Percentiles rank a stretch among this genome's conserved stretches.
These are phyloP conservation scores for Botia kubotai DNA, from an alignment of 2,797 vertebrate genomes.

Conservation along the genomic window DNA sequence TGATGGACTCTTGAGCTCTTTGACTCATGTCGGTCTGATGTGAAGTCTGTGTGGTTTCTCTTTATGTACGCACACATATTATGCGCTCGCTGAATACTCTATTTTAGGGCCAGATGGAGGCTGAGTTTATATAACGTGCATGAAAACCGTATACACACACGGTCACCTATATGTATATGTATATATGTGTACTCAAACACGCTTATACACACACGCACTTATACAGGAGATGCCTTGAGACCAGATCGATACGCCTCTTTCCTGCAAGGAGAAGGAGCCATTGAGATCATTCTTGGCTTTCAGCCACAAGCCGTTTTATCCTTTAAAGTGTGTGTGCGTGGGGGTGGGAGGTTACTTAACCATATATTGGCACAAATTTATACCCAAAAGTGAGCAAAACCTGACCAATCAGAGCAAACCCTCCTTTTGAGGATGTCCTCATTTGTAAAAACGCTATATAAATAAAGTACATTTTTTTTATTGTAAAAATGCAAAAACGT, in stretches of 20 bases:
- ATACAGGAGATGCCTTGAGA: slow-evolving; percentile 79
- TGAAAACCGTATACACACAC: slow-evolving; percentile 44
- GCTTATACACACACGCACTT: slow-evolving; percentile 57
- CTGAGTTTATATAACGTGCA: slow-evolving; percentile 72
- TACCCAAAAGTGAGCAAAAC: no score
- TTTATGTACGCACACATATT: slow-evolving; percentile 70
- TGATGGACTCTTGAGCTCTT: slow-evolving; percentile 22
- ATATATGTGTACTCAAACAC: slow-evolving; percentile 45
- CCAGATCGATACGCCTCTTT: slow-evolving; percentile 82
- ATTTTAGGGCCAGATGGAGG: slow-evolving; percentile 70
- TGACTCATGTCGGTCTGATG: background rate
- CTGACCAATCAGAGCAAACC: no score
- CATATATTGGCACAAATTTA: no score
- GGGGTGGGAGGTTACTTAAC: slow-evolving; percentile 38
- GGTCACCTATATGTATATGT: slow-evolving; percentile 63
- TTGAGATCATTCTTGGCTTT: slow-evolving; percentile 83
- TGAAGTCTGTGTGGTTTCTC: slow-evolving; percentile 18
- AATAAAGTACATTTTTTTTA: no score
- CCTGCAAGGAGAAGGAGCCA: slow-evolving; percentile 77
- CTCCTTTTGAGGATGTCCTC: no score
- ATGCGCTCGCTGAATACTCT: slow-evolving; percentile 82
- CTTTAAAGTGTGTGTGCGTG: slow-evolving; percentile 71
- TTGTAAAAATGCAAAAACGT: background rate
- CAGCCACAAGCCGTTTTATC: slow-evolving; percentile 82
- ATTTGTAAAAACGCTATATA: no score